Evolutionary conservation across 2,888 invertebrate species (phyloP), one percentile per base, ranked within the genome.

Genomic region (Rhorus exstirpatorius): DNA sequence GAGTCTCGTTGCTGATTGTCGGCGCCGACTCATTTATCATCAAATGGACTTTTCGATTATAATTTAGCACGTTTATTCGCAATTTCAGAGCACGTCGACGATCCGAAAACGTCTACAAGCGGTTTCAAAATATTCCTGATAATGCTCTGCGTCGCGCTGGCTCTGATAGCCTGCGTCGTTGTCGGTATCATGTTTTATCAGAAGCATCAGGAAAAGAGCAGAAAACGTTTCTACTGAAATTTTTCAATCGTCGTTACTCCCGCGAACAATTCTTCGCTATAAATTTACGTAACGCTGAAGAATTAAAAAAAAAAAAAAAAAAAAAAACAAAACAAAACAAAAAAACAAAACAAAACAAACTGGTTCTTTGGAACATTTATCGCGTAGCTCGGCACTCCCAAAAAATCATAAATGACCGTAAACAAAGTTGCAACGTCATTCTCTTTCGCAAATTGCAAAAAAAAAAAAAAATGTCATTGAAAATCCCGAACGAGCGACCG

Each of bases 151-250:
- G 96, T 97, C 12, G 96, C 98, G 68, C 94, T 99, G 26, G 96
- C 96, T 1, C 93, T 98, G 8, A 96, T 97, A 53, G 97, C 96
- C 0, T 95, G 97, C 83, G 96, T 97, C 0, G 97, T 98, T 1
- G 95, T 98, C 72, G 98, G 97, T 31, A 97, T 99, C 83, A 97
- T 98, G 94, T 97, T 97, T 92, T 98, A 98, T 92, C 98, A 98
- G 92, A 98, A 98, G 91, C 96, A 97, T 81, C 97, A 97, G 91
- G 97, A 98, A 91, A 96, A 97, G 86, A 96, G 96, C 80, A 95
- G 98, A 88, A 99, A 99, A 93, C 95, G 98, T 88, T 97, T 98
- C 93, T 96, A 96, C 91, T 96, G 85, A 86, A 17, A 61, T 17
- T 14, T 38, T 31, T 2, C n/a, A 1, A 6, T 26, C 12, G 14